Conservation (phyloP, 2,113 vertebrate genomes). For the Vireo altiloquus region DNA sequence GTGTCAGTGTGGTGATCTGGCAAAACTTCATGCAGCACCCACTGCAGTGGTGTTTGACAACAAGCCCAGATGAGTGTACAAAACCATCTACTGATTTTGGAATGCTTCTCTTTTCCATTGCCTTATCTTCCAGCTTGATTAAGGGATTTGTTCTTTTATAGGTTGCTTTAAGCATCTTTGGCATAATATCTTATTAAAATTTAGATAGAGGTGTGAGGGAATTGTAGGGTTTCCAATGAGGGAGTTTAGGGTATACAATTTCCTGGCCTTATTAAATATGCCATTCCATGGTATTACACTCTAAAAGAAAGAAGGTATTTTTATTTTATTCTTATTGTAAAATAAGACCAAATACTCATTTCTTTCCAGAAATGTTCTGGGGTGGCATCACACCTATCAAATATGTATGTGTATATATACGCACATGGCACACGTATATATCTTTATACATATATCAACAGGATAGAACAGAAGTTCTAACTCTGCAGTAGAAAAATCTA, state of each 20-base stretch:
- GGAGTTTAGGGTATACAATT: not conserved
- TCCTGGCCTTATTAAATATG: not conserved
- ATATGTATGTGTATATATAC: not conserved
- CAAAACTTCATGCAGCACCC: slow-evolving; percentile 30
- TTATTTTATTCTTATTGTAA: not conserved
- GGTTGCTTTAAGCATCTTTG: not conserved
- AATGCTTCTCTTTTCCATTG: not conserved
- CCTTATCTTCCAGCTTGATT: not conserved
- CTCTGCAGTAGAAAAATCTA: not conserved
- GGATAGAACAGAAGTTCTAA: not conserved
- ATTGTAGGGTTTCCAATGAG: not conserved
- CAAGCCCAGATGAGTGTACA: not conserved
- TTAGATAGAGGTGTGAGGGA: not conserved
- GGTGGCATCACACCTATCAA: not conserved
- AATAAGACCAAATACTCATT: not conserved
- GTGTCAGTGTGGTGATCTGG: slow-evolving; percentile 89
- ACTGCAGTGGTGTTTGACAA: not conserved
- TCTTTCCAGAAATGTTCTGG: not conserved
- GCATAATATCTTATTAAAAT: not conserved
- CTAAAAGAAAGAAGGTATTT: not conserved
- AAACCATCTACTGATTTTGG: not conserved
- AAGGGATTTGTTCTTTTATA: not conserved
- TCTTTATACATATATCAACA: not conserved
- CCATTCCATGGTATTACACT: not conserved
- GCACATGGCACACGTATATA: not conserved